Evolutionary conservation across 2,113 vertebrate genomes (phyloP).

Genomic region (Vulpes vulpes): DNA sequence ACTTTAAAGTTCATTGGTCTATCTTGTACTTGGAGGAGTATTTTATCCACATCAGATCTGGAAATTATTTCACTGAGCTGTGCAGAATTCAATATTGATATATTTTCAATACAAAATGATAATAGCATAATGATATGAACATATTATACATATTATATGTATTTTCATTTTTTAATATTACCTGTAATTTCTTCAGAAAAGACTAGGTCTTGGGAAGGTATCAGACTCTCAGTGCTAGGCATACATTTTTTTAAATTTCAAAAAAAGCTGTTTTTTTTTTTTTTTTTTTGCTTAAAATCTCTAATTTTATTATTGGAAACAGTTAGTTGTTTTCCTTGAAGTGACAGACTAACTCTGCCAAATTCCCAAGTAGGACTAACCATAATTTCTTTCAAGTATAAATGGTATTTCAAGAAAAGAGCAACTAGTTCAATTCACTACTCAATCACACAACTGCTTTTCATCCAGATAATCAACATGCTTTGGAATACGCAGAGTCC

Average conservation of each 20-base stretch:
- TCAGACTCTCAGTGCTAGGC: background rate
- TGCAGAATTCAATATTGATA: background rate
- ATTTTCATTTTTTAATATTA: background rate
- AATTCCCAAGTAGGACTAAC: background rate
- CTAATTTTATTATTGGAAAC: background rate
- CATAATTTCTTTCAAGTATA: background rate
- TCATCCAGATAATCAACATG: background rate
- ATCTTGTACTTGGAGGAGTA: background rate
- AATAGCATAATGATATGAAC: background rate
- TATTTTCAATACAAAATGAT: background rate
- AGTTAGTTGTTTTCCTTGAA: background rate
- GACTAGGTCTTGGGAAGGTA: background rate
- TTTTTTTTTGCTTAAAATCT: background rate
- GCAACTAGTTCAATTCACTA: background rate
- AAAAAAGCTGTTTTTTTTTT: background rate
- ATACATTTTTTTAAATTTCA: background rate
- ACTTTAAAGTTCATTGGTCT: background rate
- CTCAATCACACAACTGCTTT: background rate
- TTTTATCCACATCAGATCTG: background rate
- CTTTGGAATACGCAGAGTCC: background rate
- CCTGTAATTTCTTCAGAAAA: conserved; percentile 36
- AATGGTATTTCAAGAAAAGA: background rate
- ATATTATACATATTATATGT: background rate
- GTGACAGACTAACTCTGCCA: background rate
- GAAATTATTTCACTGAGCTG: background rate